phyloP scores from a whole-genome alignment of 2,888 invertebrate genomes.

The Lycaena phlaeas region DNA sequence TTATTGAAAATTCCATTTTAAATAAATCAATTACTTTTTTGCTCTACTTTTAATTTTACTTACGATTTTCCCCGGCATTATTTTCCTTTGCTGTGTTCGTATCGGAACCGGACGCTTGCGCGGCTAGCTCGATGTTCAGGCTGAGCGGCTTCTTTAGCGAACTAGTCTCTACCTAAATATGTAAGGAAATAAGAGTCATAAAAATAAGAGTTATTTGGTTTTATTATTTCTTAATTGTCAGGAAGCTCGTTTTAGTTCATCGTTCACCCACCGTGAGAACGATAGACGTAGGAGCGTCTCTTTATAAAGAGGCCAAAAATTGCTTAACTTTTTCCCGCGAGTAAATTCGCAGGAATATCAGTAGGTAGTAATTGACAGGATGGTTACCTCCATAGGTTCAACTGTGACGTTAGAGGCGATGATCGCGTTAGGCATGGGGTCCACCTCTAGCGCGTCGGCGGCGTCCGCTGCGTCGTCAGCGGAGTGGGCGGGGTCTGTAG shows the following conservation, averaged over 20 bases:
- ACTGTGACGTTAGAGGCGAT: constrained; percentile 32
- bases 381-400: constrained; percentile 51
- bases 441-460: constrained; percentile 16
- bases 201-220: too few relatives aligned
- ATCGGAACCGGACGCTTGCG: constrained; percentile 42
- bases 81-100: constrained; percentile 25
- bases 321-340: too few relatives aligned
- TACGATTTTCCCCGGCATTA: constrained; percentile 33
- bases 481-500: constrained; percentile 15
- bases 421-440: constrained; percentile 16
- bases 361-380: too few relatives aligned
- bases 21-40: too few relatives aligned
- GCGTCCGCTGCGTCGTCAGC: constrained; percentile 14
- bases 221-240: too few relatives aligned
- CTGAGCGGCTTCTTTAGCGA: constrained; percentile 36
- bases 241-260: too few relatives aligned
- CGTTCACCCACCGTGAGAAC: too few relatives aligned
- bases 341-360: too few relatives aligned
- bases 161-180: constrained; percentile 36
- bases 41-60: constrained; percentile 22
- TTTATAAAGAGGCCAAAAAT: too few relatives aligned
- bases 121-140: constrained; percentile 35
- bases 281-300: too few relatives aligned
- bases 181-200: neutral
- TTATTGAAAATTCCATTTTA: too few relatives aligned